Evolutionary conservation across 2,888 invertebrate species (phyloP), one percentile per base, ranked within the genome.

Genomic region (Chloroclystis v-ata): DNA sequence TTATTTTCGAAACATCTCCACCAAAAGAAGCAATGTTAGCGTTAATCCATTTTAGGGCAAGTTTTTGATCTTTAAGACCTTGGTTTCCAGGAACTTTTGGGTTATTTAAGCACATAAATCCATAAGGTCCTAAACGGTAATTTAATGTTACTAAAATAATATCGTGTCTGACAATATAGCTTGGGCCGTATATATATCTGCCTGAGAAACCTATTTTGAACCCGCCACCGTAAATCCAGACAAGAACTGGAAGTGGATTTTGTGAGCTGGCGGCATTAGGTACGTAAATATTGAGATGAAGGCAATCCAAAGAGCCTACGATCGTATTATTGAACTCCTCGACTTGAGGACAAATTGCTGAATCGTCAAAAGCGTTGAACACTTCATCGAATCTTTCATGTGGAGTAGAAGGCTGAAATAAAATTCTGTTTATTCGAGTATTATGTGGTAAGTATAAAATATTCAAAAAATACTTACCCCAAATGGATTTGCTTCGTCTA

Each of bases 51-150:
- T 67, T 62, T 8, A 81, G 53, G 2, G 78, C 81, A 29, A 63
- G 43, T 4, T 61, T 40, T 54, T 79, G 80, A 49, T 81, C 81
- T 49, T 78, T 81, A 0, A 82, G 44, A 0, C 78, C 81, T 51
- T 78, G 77, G 44, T 81, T 81, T 0, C 79, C 81, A 0, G 78
- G 70, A 8, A 78, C 56, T 10, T 67, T 61, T 0, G 69, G 61
- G 1, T 56, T 69, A 20, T 73, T 67, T 0, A 79, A 56, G 43
- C 78, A 78, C 72, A 81, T 74, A 41, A 81, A 82, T 1, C 82
- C 82, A 38, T 77, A 81, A 0, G 72, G 69, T 0, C 78, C 77
- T 0, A 80, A 9, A 7, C 82, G 63, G 32, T 82, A 82, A 49
- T 82, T 81, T 0, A 80, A 14, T 1, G 75, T 72, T 0, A 82